Base-by-base conservation (phyloP, 2,888 invertebrate genomes). In the Sussaba pulchella region DNA sequence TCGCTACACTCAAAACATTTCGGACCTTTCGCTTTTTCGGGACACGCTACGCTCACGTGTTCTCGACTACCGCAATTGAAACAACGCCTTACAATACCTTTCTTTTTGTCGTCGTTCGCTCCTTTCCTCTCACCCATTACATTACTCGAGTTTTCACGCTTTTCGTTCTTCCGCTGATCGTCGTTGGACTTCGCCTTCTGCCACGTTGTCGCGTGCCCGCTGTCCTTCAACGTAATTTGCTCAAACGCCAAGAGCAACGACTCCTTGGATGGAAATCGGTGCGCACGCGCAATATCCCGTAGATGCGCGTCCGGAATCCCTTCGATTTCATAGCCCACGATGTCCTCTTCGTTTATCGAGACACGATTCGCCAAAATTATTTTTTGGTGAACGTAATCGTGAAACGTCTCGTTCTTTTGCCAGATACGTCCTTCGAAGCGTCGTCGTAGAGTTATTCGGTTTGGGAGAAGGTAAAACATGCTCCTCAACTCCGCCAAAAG, bases 1-100 rank as follows among this genome's bases (percentile, higher is more conserved):
- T 84, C 75, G 14, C 85, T 74, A 70, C 86, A 88, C 59, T 70
- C 78, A 57, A 88, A 88, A 73, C 89, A 89, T 81, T 89, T 63
- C 41, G 9, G 39, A 4, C 61, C 89, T 6, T 82, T 69, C 19
- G 86, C 87, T 50, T 85, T 88, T 14, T 54, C 39, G 0, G 77
- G 72, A 4, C 77, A 81, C 5, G 26, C 21, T 3, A 14, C 54
- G 17, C 63, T 72, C 26, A 52, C 8, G 39, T 77, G 77, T 14
- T 67, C 36, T 67, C 14, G 50, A 67, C n/a, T 31, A 31, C 66
- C 66, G 50, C 50, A 67, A 24, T 67, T 67, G 9, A 67, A 67
- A 50, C 66, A 67, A 21, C 50, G 47, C 12, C 36, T 1, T 14
- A 4, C 10, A n/a, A 31, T 67, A 21, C 19, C 36, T 31, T 31